Conservation (phyloP, 2,888 invertebrate genomes). For the Sialis fuliginosa region DNA sequence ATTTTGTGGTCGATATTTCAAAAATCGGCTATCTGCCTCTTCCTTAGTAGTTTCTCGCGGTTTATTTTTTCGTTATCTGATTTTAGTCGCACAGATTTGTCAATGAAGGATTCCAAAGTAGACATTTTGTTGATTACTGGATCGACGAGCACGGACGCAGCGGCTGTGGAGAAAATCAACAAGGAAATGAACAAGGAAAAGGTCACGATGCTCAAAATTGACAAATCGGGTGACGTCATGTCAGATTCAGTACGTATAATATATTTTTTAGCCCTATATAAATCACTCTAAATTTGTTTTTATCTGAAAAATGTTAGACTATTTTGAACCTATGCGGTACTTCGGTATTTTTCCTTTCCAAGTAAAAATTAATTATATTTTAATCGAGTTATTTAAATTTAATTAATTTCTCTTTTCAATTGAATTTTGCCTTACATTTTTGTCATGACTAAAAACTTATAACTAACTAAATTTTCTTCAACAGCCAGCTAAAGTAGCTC, state of each 20-base stretch:
- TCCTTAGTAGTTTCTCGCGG: no score
- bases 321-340: background rate
- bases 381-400: no score
- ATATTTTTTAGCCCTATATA: background rate
- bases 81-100: constrained; percentile 50
- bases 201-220: constrained; percentile 69
- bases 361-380: no score
- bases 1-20: no score
- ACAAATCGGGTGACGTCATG: constrained; percentile 73
- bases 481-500: constrained; percentile 74
- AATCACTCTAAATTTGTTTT: background rate
- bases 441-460: no score
- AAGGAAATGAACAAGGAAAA: constrained; percentile 63
- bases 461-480: constrained; percentile 8
- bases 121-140: constrained; percentile 71
- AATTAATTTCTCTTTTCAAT: no score
- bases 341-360: no score
- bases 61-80: background rate
- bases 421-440: no score
- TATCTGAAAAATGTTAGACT: background rate
- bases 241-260: constrained; percentile 53
- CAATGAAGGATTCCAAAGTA: constrained; percentile 51
- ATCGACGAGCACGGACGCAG: constrained; percentile 56
- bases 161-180: constrained; percentile 64
- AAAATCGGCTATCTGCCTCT: no score